A percentile compares a stretch with the other conserved stretches of the same genome.
Evolutionary conservation across 1,140 invertebrate species (phyloP).

Genomic region (Neocloeon triangulifer): DNA sequence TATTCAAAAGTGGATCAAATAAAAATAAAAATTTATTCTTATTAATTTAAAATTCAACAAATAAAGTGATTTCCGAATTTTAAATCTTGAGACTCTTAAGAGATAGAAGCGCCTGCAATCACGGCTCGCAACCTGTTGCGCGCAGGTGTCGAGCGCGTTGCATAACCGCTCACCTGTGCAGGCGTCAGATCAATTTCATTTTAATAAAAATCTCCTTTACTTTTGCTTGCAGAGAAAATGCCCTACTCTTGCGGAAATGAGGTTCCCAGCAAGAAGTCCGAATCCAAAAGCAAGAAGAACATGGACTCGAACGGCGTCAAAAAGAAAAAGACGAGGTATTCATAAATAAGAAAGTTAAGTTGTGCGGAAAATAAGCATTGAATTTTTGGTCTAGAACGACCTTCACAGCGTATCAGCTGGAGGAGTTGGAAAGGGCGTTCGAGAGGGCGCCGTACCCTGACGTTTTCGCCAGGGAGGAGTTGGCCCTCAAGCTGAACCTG

Average conservation of each 20-base stretch:
- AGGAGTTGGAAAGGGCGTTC: constrained; percentile 83
- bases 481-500: constrained; percentile 71
- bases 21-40: no score
- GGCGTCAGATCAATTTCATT: no score
- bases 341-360: no score
- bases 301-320: constrained; percentile 74
- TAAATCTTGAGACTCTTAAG: no score
- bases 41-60: no score
- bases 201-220: no score
- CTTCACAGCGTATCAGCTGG: constrained; percentile 86
- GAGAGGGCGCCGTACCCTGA: constrained; percentile 89
- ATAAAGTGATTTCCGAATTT: no score
- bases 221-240: not conserved
- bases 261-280: constrained; percentile 32
- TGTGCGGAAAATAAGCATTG: not conserved
- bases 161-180: constrained; percentile 5
- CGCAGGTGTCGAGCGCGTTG: constrained; percentile 2
- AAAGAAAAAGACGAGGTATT: constrained; percentile 89
- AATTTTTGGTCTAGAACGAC: constrained; percentile 51
- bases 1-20: no score
- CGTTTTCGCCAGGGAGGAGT: constrained; percentile 83
- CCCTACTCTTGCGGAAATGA: constrained; percentile 17
- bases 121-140: constrained; percentile 4
- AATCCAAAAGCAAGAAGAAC: constrained; percentile 54
- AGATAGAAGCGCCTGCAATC: constrained; percentile 4